Evolutionary conservation across 2,113 vertebrate species (phyloP).

Genomic region (Speoplatyrhinus poulsoni): DNA sequence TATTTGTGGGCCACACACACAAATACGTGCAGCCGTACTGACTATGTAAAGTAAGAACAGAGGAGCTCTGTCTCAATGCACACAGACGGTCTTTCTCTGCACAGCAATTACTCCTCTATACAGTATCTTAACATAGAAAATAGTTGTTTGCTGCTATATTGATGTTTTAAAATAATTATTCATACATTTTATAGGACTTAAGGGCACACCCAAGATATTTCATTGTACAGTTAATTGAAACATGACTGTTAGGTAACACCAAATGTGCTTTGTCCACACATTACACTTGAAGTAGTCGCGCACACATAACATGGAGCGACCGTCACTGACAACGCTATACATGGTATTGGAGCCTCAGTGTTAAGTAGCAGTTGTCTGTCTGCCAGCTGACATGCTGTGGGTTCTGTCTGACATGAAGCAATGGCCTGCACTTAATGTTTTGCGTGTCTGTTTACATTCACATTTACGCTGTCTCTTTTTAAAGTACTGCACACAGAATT

Average conservation of each 20-base stretch:
- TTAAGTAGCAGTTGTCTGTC: conserved; percentile 44
- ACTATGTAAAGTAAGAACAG: background rate
- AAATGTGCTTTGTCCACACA: conserved; percentile 19
- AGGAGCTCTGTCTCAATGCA: background rate
- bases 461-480: no score
- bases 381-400: conserved; percentile 48
- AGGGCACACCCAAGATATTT: no score
- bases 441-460: background rate
- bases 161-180: no score
- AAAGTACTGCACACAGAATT: no score
- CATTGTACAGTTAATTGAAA: background rate
- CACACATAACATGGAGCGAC: conserved; percentile 14
- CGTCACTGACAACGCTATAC: conserved; percentile 8
- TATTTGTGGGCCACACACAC: no score
- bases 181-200: no score
- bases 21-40: no score
- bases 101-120: no score
- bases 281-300: conserved; percentile 14
- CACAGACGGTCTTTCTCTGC: no score
- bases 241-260: conserved; percentile 16
- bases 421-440: background rate
- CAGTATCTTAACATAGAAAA: no score
- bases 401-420: conserved; percentile 31
- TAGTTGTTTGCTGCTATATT: no score
- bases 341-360: conserved; percentile 3